Base-by-base conservation (phyloP, 2,888 invertebrate species). In the Agonum fuliginosum region DNA sequence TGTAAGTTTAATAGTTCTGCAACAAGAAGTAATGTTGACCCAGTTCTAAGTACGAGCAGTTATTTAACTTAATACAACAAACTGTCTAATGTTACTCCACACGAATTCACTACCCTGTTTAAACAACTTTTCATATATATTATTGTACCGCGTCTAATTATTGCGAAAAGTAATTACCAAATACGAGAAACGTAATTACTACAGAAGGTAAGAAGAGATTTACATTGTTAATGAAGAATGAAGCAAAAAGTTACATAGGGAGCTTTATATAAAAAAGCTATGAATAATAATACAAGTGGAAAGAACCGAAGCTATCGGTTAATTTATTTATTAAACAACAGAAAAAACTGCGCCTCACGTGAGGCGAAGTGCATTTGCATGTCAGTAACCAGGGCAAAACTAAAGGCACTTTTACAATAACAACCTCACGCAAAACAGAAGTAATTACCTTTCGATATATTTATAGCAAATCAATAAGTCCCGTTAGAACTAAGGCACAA, bases 41-140 rank as follows among this genome's bases (percentile, higher is more conserved):
- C 19, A 62, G 58, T 62, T 62, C 58, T 30, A 62, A 62, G 30
- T 62, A 62, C 30, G 30, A 62, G 58, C 19, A 6, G 58, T 62
- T 62, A 62, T 62, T 62, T 62, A 62, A 62, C 58, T 62, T 62
- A 62, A 62, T 62, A 62, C 58, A 62, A 62, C n/a, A n/a, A n/a
- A n/a, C 58, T 62, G 58, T 62, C 58, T 62, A 62, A 62, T 62
- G 58, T 62, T 17, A 30, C 58, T 62, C 19, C 30, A 30, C 58
- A 30, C 14, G 58, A 62, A 62, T 62, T 62, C 17, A 62, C 30
- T 14, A 62, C 58, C 30, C 58, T 30, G 30, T 30, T 62, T 27
- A 62, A 62, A 30, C 30, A 62, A 62, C 58, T 62, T 62, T 62
- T 62, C 58, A 62, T 62, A 62, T 62, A 62, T 62, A 62, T 62